Percentiles rank a stretch among this genome's conserved stretches.
These are phyloP conservation scores for Drosophila nikananu DNA, from an alignment of 1,140 invertebrate species.

Conservation along the genomic window DNA sequence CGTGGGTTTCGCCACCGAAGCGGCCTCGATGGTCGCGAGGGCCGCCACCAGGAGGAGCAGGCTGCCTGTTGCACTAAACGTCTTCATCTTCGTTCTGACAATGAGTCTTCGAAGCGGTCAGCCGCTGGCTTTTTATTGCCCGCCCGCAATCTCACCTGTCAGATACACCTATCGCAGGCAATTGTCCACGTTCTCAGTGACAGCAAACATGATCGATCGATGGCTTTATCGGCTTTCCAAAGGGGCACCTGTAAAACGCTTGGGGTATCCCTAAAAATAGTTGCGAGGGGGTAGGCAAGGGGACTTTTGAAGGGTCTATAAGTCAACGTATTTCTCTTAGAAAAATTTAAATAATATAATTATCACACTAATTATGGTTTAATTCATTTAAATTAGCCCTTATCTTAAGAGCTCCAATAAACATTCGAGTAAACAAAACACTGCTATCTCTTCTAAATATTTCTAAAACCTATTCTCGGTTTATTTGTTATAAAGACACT, in stretches of 20 bases:
- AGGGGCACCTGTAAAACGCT: slow-evolving; percentile 13
- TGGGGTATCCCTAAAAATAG: neutral
- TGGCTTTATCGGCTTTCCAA: slow-evolving; percentile 14
- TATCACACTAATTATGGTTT: neutral
- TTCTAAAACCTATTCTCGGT: neutral
- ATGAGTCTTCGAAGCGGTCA: neutral
- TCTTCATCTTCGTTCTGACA: slow-evolving; percentile 47
- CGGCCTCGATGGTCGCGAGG: slow-evolving; percentile 24
- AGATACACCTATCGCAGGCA: slow-evolving; percentile 5
- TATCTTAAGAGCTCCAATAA: neutral
- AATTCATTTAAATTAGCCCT: neutral
- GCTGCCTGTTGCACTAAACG: slow-evolving; percentile 30
- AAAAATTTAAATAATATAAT: neutral
- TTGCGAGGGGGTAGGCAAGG: neutral
- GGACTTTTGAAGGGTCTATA: too few relatives aligned
- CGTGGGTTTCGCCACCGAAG: slow-evolving; percentile 59
- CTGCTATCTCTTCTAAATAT: neutral
- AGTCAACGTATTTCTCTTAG: too few relatives aligned
- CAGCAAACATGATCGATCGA: slow-evolving; percentile 59
- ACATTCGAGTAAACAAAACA: neutral
- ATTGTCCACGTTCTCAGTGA: slow-evolving; percentile 46
- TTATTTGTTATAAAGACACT: neutral
- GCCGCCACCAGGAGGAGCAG: slow-evolving; percentile 20
- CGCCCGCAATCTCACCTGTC: slow-evolving; percentile 2
- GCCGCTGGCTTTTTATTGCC: slow-evolving; percentile 48